Percentiles rank a stretch among this genome's conserved stretches.
phyloP scores from a whole-genome alignment of 2,888 invertebrate genomes.

The Rutpela maculata region DNA sequence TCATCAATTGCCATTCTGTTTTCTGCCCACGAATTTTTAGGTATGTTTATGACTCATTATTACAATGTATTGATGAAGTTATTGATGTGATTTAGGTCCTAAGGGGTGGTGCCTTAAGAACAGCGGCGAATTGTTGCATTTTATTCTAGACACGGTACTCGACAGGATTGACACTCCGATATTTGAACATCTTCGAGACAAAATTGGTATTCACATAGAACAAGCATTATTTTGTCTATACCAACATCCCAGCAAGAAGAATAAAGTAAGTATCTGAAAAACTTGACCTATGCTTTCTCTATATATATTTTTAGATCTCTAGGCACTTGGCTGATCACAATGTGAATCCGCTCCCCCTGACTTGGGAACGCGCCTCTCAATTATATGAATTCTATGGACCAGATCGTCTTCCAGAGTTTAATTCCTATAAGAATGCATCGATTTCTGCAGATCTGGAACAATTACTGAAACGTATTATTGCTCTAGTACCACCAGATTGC shows the following conservation, averaged over 20 bases:
- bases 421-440: slow-evolving; percentile 83
- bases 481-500: slow-evolving; percentile 81
- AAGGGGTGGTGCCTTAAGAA: slow-evolving; percentile 86
- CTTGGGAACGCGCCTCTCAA: slow-evolving; percentile 85
- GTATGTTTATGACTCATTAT: slow-evolving; percentile 71
- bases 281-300: neutral
- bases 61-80: slow-evolving; percentile 13
- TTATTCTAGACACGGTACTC: slow-evolving; percentile 85
- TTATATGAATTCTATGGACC: slow-evolving; percentile 90
- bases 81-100: slow-evolving; percentile 72
- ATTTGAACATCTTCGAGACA: slow-evolving; percentile 79
- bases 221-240: slow-evolving; percentile 92
- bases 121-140: slow-evolving; percentile 86
- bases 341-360: slow-evolving; percentile 81
- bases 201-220: slow-evolving; percentile 87
- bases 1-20: slow-evolving; percentile 86
- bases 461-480: slow-evolving; percentile 82
- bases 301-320: slow-evolving; percentile 69
- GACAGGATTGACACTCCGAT: slow-evolving; percentile 82
- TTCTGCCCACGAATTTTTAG: slow-evolving; percentile 90
- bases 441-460: slow-evolving; percentile 90
- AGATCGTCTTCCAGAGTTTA: slow-evolving; percentile 86
- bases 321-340: slow-evolving; percentile 86
- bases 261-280: slow-evolving; percentile 72
- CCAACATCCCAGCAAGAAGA: slow-evolving; percentile 86